Base-by-base conservation (phyloP, 2,113 vertebrate species). In the Psilopogon haemacephalus region DNA sequence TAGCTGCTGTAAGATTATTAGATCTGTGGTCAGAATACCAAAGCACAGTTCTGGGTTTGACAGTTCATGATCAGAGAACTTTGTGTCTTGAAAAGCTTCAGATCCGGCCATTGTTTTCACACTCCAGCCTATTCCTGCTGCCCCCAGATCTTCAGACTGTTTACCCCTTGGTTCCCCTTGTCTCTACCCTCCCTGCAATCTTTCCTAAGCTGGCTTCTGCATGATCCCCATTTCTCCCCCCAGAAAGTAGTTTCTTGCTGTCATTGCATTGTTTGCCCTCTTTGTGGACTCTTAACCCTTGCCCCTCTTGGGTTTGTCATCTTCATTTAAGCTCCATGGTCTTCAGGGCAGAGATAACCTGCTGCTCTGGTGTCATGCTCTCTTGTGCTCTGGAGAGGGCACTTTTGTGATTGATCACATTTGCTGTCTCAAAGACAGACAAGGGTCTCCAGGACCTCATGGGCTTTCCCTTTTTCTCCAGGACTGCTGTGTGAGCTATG, bases 401-500 rank as follows among this genome's bases (percentile, higher is more conserved):
- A 33, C 72, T 64, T 18, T 8, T 15, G 14, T 30, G 58, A 6
- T 3, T 8, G 12, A 23, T 56, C 33, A 0, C 5, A 1, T 6
- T 20, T 21, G 4, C 19, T 16, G 19, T 50, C 72, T 21, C 27
- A 28, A 56, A 48, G 70, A 54, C 54, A n/a, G 37, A 4, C 56
- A 6, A 1, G 4, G 46, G 50, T 35, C 78, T 54, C 58, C 54
- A 33, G 27, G 15, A 11, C n/a, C 55, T 77, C 10, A 74, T 0
- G 1, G 59, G 16, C 20, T 91, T 19, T 77, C 59, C 33, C 17
- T 92, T 89, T 95, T 42, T 71, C 91, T 94, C 7, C 87, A 99
- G 99, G 99, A 99, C 96, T 99, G 99, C 97, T 99, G 99, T 44
- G 98, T 98, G 78, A 99, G 99, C 96, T 96, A 98, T 0, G 98